Conservation (phyloP, 1,140 invertebrate genomes). For the Euura saliciscinereae region DNA sequence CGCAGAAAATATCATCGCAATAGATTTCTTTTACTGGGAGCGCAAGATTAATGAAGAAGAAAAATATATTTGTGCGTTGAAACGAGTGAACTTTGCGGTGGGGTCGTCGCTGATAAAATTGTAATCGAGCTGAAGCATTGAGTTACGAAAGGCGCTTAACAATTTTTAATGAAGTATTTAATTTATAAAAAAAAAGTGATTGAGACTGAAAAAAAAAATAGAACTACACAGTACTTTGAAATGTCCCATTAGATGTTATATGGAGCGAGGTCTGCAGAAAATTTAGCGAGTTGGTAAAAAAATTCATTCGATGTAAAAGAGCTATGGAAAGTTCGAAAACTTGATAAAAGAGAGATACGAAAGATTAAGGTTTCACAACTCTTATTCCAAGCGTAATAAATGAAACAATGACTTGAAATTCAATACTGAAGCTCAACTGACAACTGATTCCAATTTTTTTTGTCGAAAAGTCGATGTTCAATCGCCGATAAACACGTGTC, state of each 20-base stretch:
- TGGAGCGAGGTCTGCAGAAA: no score
- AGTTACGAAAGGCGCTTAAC: no score
- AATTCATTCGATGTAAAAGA: background rate
- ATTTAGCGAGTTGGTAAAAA: background rate
- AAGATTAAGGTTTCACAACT: background rate
- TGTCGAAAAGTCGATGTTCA: no score
- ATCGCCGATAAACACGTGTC: no score
- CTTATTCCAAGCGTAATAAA: background rate
- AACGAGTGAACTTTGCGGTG: conserved; percentile 41
- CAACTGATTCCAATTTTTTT: no score
- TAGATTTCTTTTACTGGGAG: background rate
- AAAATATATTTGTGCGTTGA: conserved; percentile 45
- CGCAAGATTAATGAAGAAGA: conserved; percentile 8
- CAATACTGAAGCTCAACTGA: no score
- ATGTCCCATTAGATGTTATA: no score
- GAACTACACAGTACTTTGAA: background rate
- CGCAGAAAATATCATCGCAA: background rate
- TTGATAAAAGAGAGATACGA: background rate
- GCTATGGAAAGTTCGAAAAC: background rate
- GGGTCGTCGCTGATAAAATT: conserved; percentile 49
- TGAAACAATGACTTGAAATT: background rate
- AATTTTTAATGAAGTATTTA: no score
- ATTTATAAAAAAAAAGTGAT: no score
- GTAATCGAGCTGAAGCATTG: conserved; percentile 35
- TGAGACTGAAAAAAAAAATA: background rate